Evolutionary conservation across 2,888 invertebrate species (phyloP), one percentile per base, ranked within the genome.

Genomic region (Zelleria hepariella): DNA sequence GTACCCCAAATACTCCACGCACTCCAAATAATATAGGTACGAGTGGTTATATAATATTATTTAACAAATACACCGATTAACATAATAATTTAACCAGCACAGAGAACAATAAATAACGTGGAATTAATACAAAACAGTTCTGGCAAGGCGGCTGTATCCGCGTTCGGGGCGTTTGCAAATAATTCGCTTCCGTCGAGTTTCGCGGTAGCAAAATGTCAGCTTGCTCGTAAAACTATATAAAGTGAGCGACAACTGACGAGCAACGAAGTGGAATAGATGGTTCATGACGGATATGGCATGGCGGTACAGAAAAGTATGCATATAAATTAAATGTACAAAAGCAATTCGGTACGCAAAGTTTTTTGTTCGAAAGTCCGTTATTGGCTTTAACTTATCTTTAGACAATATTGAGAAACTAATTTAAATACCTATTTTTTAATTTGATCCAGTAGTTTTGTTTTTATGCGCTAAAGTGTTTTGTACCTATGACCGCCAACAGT

Each of bases 121-220:
- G 15, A 42, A 42, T 42, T 42, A 42, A 42, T 42, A 4, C 15
- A 42, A 42, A 42, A 42, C 32, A 42, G 32, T 42, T 42, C 32
- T 3, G 32, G 10, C 15, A 10, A 42, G 15, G 15, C 32, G 32
- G 57, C 42, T 32, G 59, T 52, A 61, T 63, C 60, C 64, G 63
- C 62, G 62, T 67, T 63, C 61, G 55, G n/a, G 61, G 61, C 60
- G 61, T 60, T 60, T 61, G 56, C 62, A 64, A 62, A 65, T 62
- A 63, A 63, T 62, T 62, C 61, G 66, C 72, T 75, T 72, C 74
- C 82, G 81, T 75, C 79, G 82, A 67, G 67, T 69, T 67, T 75
- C 79, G 82, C 68, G 66, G 69, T 67, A 67, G 15, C 65, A 62
- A 77, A 79, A 77, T 80, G 79, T 80, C 80, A 80, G 73, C 72